phyloP scores from a whole-genome alignment of 2,888 invertebrate species.

The Thecophora atra region DNA sequence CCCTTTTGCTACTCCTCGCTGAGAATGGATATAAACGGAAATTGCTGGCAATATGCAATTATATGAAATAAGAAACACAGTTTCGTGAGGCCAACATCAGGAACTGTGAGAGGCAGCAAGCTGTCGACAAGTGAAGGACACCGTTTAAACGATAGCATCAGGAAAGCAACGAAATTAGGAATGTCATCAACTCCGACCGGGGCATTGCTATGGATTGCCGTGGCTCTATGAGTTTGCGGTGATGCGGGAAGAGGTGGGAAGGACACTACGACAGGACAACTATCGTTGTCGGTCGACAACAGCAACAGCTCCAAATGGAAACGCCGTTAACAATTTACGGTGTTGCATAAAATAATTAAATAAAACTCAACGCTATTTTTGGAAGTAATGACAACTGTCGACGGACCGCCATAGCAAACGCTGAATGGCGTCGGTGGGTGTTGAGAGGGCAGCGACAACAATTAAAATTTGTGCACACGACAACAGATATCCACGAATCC shows the following conservation, averaged over 20 bases:
- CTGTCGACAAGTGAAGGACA: neutral
- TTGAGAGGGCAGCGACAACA: too few species aligned
- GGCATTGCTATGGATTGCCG: neutral
- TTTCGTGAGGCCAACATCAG: too few species aligned
- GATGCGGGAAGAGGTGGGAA: neutral
- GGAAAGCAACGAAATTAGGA: neutral
- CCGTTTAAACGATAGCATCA: neutral
- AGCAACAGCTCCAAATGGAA: neutral
- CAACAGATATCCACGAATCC: neutral
- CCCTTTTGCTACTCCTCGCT: neutral
- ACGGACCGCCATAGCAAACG: neutral
- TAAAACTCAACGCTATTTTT: neutral
- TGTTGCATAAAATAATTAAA: slow-evolving; percentile 14
- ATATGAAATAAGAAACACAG: too few species aligned
- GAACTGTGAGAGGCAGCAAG: too few species aligned
- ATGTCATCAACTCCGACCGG: neutral
- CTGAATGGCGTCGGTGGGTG: neutral
- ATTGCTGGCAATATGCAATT: neutral
- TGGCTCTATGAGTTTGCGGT: too few species aligned
- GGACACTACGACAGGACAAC: too few species aligned
- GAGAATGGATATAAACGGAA: neutral
- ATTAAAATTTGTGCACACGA: neutral
- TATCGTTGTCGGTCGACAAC: neutral
- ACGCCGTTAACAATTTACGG: too few species aligned
- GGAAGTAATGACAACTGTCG: neutral